Conservation (phyloP, 2,113 vertebrate species). For the Myanophis thanlyinensis region DNA sequence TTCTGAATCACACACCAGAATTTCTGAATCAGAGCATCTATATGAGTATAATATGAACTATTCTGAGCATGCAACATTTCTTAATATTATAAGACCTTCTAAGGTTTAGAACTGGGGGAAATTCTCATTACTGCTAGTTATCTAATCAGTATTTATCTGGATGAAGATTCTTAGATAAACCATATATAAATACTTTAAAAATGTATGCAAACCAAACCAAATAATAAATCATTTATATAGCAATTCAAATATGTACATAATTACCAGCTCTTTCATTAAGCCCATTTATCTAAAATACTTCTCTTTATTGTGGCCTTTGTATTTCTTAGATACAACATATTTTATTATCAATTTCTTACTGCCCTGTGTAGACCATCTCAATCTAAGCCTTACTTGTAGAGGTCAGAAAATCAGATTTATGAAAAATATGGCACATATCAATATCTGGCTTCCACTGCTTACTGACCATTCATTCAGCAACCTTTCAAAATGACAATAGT, state of each 20-base stretch:
- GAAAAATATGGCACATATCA: neutral
- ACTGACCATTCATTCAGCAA: neutral
- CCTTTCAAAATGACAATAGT: neutral
- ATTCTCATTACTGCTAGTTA: neutral
- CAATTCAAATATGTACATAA: constrained; percentile 26
- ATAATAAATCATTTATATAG: constrained; percentile 44
- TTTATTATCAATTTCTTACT: constrained; percentile 38
- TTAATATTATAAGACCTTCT: neutral
- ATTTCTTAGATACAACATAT: constrained; percentile 37
- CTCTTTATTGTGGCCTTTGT: constrained; percentile 4
- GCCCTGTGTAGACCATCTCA: constrained; percentile 17
- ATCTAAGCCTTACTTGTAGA: neutral
- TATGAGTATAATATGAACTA: neutral
- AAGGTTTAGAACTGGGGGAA: neutral
- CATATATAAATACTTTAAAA: neutral
- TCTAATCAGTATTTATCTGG: neutral
- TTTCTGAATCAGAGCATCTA: neutral
- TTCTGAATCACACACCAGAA: neutral
- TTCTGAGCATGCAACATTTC: neutral
- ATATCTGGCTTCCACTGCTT: constrained; percentile 27
- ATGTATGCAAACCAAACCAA: neutral
- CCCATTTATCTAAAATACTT: constrained; percentile 33
- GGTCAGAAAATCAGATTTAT: constrained; percentile 23
- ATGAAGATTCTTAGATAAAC: neutral
- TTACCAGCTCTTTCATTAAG: constrained; percentile 29